Base-by-base conservation (phyloP, 2,113 vertebrate genomes). In the Centropus unirufus region DNA sequence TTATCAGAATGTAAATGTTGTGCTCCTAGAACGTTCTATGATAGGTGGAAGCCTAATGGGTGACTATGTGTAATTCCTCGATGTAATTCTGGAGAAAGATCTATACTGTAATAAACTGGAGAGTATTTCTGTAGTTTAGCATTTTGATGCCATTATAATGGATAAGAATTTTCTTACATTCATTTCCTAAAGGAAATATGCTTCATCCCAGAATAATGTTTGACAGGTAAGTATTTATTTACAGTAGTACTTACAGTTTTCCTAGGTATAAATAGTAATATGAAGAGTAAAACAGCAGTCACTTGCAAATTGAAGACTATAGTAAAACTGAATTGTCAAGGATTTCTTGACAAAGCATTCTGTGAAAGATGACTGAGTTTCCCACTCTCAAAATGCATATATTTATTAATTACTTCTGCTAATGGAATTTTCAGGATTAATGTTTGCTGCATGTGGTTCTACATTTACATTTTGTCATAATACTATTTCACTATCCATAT, bases 221-320 rank as follows among this genome's bases (percentile, higher is more conserved):
- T 92, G 75, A 92, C 70, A 96, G 69, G 73, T 89, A 93, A 95
- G 77, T 83, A 96, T 86, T 83, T 93, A 63, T 74, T 90, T 84
- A 30, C 16, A 79, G 51, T 63, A 64, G 9, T 52, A 63, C 23
- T 44, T 69, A 61, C 19, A 51, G 30, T 27, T 77, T 82, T 80
- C 9, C 14, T 26, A 47, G 20, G 6, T 66, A 64, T 51, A 32
- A 64, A 83, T 44, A 47, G 3, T 5, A 6, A 69, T 29, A 21
- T 17, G 15, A 79, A 75, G 40, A 64, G 27, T 61, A 90, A 83
- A 63, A 39, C 15, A 58, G n/a, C 39, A 61, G 24, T 87, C 0
- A 73, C 57, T 81, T 49, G 15, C 14, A 72, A 83, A 49, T 55
- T 87, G 46, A 80, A 77, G 18, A 29, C 14, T 18, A 29, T 2